Evolutionary conservation across 2,888 invertebrate genomes (phyloP), one percentile per base, ranked within the genome.

Genomic region (Pandemis heparana): DNA sequence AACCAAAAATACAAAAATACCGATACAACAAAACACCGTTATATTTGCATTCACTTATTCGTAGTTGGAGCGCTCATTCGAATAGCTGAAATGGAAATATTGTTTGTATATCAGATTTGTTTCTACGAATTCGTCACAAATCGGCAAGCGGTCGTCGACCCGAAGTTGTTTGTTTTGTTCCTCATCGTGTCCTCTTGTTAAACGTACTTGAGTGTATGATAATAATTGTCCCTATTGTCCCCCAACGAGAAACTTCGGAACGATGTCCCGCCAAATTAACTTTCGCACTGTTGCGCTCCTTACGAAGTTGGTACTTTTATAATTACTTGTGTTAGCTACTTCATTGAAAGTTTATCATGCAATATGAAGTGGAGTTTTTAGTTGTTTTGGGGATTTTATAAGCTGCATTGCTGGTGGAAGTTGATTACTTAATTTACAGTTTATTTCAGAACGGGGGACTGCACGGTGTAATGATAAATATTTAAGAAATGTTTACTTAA

Each of bases 151-250:
- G 63, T 39, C 63, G 51, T 61, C 38, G 53, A 74, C 64, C 73
- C 64, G 39, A 14, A 38, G 53, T 60, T 73, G 69, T 73, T 73
- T 73, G 63, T 51, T 63, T 60, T 73, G 67, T 69, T 69, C 51
- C 48, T 48, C 48, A 32, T 32, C 23, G 23, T 32, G 23, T 32
- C 23, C 23, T 48, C 51, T 46, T 43, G 63, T 74, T 74, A 64
- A 64, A 74, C 23, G 59, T 65, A 63, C 64, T 65, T n/a, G 51
- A 43, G 51, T 60, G 48, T 59, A 73, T 59, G 53, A 72, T 60
- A 69, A 73, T 74, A 74, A 70, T 65, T 74, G 64, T 38, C 60
- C 18, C 51, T 60, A 65, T 74, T 70, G 70, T 74, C 38, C 56
- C 32, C 41, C 16, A 51, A 6, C 18, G 48, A 69, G 60, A 74